phyloP scores from a whole-genome alignment of 2,797 vertebrate species.

The Artibeus lituratus region DNA sequence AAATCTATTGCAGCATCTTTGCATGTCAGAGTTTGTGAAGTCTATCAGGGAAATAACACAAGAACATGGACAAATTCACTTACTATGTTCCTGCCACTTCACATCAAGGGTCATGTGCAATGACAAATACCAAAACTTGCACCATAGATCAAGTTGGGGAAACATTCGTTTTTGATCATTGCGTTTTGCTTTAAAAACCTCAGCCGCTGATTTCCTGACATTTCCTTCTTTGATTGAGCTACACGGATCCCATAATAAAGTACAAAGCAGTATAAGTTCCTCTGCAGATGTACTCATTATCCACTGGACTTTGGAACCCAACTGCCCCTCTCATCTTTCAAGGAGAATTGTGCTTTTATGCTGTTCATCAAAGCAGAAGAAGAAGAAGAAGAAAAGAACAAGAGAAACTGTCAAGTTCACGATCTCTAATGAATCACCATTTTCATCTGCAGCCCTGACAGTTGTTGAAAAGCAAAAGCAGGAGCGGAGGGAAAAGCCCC shows the following conservation, averaged over 20 bases:
- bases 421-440: not conserved
- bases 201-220: not conserved
- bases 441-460: conserved; percentile 36
- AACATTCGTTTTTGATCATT: not conserved
- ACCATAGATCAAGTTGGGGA: conserved; percentile 2
- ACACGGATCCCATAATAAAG: conserved; percentile 39
- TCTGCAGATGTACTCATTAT: conserved; percentile 38
- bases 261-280: conserved; percentile 63
- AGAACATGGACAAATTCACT: not conserved
- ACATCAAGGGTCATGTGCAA: conserved; percentile 29
- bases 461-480: conserved; percentile 48
- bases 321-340: conserved; percentile 26
- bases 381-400: not conserved
- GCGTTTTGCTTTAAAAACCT: not conserved
- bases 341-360: conserved; percentile 47
- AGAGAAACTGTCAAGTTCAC: not conserved
- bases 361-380: not conserved
- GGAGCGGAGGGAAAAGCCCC: not conserved
- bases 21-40: conserved; percentile 15
- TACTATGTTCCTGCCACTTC: conserved; percentile 7
- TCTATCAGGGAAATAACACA: not conserved
- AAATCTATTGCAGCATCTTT: conserved; percentile 16
- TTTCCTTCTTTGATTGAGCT: conserved; percentile 24
- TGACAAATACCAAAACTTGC: conserved; percentile 23
- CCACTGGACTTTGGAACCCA: conserved; percentile 52